phyloP scores from a whole-genome alignment of 2,888 invertebrate genomes.

The Melieria crassipennis region DNA sequence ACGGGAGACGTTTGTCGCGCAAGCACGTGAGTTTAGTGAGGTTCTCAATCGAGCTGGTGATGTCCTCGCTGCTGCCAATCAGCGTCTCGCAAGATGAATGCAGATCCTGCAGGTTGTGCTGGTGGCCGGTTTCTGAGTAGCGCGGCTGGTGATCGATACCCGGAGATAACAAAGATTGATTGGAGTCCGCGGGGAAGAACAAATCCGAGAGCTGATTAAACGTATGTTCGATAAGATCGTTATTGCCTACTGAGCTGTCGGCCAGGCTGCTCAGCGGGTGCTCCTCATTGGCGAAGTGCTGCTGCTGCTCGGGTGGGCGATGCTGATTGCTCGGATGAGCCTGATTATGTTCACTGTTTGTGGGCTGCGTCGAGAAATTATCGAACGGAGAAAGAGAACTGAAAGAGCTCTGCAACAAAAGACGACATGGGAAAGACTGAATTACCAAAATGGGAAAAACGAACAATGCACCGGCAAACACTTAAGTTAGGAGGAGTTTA shows the following conservation, averaged over 20 bases:
- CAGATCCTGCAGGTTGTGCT: slow-evolving; percentile 44
- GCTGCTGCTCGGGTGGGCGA: slow-evolving; percentile 54
- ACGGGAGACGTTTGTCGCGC: slow-evolving; percentile 59
- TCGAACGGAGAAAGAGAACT: slow-evolving; percentile 66
- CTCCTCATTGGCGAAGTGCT: slow-evolving; percentile 51
- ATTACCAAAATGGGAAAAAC: slow-evolving; percentile 39
- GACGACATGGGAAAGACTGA: slow-evolving; percentile 50
- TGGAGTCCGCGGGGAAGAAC: slow-evolving; percentile 64
- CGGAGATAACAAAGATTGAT: slow-evolving; percentile 60
- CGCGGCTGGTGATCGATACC: slow-evolving; percentile 46
- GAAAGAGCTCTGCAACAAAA: slow-evolving; percentile 64
- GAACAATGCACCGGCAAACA: neutral
- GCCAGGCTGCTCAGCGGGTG: slow-evolving; percentile 58
- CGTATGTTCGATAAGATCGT: slow-evolving; percentile 58
- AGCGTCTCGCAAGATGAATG: slow-evolving; percentile 52
- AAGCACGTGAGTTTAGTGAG: slow-evolving; percentile 59
- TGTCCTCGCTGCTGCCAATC: slow-evolving; percentile 56
- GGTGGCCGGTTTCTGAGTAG: slow-evolving; percentile 42
- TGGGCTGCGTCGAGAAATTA: slow-evolving; percentile 63
- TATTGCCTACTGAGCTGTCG: slow-evolving; percentile 56
- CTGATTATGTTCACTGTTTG: slow-evolving; percentile 51
- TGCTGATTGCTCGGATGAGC: slow-evolving; percentile 55
- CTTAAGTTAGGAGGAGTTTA: slow-evolving; percentile 11
- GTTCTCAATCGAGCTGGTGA: slow-evolving; percentile 58
- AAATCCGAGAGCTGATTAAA: slow-evolving; percentile 60